Percentiles rank a stretch among this genome's conserved stretches.
phyloP scores from a whole-genome alignment of 1,140 invertebrate genomes.

The Gryon sp. region DNA sequence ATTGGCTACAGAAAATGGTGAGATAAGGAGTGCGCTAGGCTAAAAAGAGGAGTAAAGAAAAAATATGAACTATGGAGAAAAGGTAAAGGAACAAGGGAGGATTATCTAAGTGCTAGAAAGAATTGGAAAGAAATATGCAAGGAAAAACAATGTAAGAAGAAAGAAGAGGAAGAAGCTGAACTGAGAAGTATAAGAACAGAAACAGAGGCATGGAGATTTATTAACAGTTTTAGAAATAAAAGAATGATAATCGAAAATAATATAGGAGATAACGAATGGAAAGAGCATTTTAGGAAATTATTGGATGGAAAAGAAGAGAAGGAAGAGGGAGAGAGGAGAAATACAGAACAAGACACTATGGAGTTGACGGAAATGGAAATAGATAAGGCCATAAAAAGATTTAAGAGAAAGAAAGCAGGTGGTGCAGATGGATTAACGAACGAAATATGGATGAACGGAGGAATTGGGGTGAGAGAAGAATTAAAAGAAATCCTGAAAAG shows the following conservation, averaged over 20 bases:
- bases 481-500: no score
- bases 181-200: constrained; percentile 9
- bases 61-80: no score
- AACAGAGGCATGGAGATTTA: constrained; percentile 10
- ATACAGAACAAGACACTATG: no score
- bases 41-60: constrained; percentile 7
- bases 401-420: no score
- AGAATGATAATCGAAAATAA: not conserved
- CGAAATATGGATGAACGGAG: no score
- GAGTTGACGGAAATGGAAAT: no score
- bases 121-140: constrained; percentile 4
- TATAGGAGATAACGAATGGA: constrained; percentile 1
- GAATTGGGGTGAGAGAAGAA: no score
- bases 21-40: no score
- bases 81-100: no score
- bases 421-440: no score
- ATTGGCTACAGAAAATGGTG: no score
- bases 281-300: not conserved
- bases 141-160: not conserved
- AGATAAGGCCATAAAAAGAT: no score
- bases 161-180: not conserved
- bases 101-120: constrained; percentile 4
- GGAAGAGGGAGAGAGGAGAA: not conserved
- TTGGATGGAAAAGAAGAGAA: not conserved
- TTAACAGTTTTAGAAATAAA: constrained; percentile 21